phyloP scores from a whole-genome alignment of 2,888 invertebrate species.

The Perizoma affinitatum region DNA sequence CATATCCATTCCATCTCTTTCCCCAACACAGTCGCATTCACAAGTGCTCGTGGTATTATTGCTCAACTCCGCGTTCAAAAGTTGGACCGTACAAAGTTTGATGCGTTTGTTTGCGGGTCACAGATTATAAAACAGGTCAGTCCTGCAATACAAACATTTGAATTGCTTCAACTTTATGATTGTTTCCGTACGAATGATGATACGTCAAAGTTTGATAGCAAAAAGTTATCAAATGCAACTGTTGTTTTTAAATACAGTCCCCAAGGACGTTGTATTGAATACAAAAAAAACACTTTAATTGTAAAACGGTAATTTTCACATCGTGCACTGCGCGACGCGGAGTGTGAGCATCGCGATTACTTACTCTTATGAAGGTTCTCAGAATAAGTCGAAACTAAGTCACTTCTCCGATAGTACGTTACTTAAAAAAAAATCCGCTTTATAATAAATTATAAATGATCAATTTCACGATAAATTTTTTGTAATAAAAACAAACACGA shows the following conservation, averaged over 20 bases:
- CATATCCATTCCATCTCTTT: conserved; percentile 7
- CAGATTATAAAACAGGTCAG: conserved; percentile 28
- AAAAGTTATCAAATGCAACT: not conserved
- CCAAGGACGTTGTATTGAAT: not conserved
- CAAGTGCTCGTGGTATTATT: conserved; percentile 44
- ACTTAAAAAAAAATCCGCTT: too few species aligned
- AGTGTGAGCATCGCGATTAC: too few species aligned
- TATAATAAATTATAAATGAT: too few species aligned
- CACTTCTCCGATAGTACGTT: too few species aligned
- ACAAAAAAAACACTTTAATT: too few species aligned
- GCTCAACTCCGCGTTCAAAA: conserved; percentile 44
- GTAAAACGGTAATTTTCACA: too few species aligned
- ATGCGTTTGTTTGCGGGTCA: conserved; percentile 42
- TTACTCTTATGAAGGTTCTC: too few species aligned
- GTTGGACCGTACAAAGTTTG: conserved; percentile 42
- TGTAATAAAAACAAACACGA: too few species aligned
- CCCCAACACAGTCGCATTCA: conserved; percentile 28
- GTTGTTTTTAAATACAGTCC: not conserved
- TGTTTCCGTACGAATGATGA: conserved; percentile 11
- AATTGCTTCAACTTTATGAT: conserved; percentile 22
- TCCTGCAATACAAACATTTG: conserved; percentile 21
- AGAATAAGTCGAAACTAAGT: too few species aligned
- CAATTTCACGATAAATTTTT: too few species aligned
- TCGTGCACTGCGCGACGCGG: too few species aligned
- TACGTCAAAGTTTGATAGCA: conserved; percentile 7